Base-by-base conservation (phyloP, 2,888 invertebrate genomes). In the Ormyrus pomaceus region DNA sequence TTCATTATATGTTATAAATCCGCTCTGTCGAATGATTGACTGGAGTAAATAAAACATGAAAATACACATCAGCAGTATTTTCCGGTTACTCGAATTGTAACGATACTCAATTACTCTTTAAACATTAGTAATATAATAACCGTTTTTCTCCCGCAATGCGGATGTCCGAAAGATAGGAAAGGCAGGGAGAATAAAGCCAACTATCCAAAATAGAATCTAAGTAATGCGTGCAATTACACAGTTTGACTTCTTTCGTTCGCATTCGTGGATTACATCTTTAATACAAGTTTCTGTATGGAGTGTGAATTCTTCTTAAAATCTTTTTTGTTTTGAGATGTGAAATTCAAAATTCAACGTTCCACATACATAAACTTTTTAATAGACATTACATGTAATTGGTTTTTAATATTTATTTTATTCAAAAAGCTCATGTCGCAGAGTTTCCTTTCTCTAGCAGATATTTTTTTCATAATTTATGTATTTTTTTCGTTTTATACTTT, bases 131-230 rank as follows among this genome's bases (percentile, higher is more conserved):
- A 59, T 61, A 10, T 59, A n/a, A 72, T 78, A 58, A 77, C 13
- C 34, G 34, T 34, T 73, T 55, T 55, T 62, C 11, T 46, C 19
- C 2, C n/a, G 7, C 46, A 45, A 46, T 48, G 19, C 7, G 2
- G 64, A 34, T 8, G 48, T 56, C 13, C 8, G 74, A 59, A 75
- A 66, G 58, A 56, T 48, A 79, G 70, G 19, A 74, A 74, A 79
- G 74, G 73, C 69, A 62, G 64, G 69, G 61, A 61, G 56, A 64
- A 79, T 64, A 69, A 73, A 59, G 51, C 55, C 69, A 79, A 56
- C 68, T 69, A 59, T 68, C 34, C 61, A 79, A 79, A 79, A 74
- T 79, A 79, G 55, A 79, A 79, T 74, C 69, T 74, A 73, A 55
- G 71, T 46, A 65, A 58, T 46, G 55, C 59, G 13, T 77, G 53